phyloP scores from a whole-genome alignment of 2,113 vertebrate genomes.

The Colaptes auratus region DNA sequence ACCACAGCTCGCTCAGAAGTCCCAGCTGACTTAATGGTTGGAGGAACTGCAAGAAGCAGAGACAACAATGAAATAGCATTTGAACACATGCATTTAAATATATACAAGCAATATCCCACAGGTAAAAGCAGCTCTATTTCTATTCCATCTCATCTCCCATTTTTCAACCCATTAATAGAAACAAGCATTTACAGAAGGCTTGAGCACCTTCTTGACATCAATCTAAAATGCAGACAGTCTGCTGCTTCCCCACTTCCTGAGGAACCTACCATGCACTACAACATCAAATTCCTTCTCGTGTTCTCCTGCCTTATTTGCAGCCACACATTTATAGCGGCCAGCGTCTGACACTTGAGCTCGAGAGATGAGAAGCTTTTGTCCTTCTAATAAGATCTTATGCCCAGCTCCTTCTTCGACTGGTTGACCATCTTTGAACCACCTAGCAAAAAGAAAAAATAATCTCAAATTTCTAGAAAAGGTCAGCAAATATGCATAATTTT shows the following conservation, averaged over 20 bases:
- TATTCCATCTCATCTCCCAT: background rate
- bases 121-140: background rate
- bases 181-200: background rate
- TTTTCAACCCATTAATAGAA: background rate
- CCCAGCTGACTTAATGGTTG: constrained; percentile 85
- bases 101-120: background rate
- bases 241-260: background rate
- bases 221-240: background rate
- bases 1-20: constrained; percentile 84
- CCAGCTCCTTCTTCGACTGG: constrained; percentile 78
- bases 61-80: background rate
- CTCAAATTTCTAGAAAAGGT: background rate
- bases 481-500: background rate
- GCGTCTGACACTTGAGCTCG: constrained; percentile 88
- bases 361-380: constrained; percentile 85
- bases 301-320: constrained; percentile 87
- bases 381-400: constrained; percentile 78
- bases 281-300: constrained; percentile 86
- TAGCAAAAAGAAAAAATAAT: constrained; percentile 51
- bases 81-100: background rate
- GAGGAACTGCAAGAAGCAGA: constrained; percentile 82
- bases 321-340: constrained; percentile 89
- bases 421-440: constrained; percentile 91
- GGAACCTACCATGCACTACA: constrained; percentile 86
- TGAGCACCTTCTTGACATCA: background rate